Conservation (phyloP, 2,888 invertebrate species). For the Panopea generosa region DNA sequence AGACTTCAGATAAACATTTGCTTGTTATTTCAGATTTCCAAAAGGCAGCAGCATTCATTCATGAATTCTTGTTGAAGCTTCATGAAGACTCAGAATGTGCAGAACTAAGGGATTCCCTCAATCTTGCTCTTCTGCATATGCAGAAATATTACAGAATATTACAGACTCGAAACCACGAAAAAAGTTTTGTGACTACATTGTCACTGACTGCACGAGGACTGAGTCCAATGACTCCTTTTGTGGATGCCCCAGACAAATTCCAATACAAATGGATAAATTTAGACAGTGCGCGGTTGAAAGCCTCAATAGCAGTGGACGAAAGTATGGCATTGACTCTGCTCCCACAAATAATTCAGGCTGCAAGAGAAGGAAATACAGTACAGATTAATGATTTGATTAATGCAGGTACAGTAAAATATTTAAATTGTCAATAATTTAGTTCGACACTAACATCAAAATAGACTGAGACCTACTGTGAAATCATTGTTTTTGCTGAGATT, state of each 20-base stretch:
- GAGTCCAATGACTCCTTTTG: conserved; percentile 85
- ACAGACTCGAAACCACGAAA: conserved; percentile 77
- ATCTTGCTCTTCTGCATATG: conserved; percentile 84
- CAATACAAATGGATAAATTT: conserved; percentile 83
- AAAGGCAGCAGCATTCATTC: conserved; percentile 84
- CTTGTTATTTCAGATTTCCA: conserved; percentile 84
- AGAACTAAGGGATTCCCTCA: conserved; percentile 83
- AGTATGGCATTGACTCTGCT: conserved; percentile 74
- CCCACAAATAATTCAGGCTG: conserved; percentile 79
- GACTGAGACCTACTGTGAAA: too few relatives aligned
- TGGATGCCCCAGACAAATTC: conserved; percentile 83
- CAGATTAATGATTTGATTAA: conserved; percentile 75
- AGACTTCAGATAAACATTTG: too few relatives aligned
- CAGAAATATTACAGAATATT: conserved; percentile 83
- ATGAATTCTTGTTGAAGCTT: conserved; percentile 84
- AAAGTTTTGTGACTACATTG: conserved; percentile 72
- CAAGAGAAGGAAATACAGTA: conserved; percentile 79
- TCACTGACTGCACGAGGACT: conserved; percentile 81
- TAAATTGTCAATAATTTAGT: too few relatives aligned
- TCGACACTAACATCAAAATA: too few relatives aligned
- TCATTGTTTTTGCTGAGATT: too few relatives aligned
- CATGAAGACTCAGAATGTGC: conserved; percentile 84
- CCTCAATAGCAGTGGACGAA: conserved; percentile 72
- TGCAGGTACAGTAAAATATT: conserved; percentile 77
- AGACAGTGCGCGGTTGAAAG: conserved; percentile 76